These are phyloP conservation scores for Epizoanthus scotinus DNA, from an alignment of 92 coral and sea anemone species.

Conservation along the genomic window DNA sequence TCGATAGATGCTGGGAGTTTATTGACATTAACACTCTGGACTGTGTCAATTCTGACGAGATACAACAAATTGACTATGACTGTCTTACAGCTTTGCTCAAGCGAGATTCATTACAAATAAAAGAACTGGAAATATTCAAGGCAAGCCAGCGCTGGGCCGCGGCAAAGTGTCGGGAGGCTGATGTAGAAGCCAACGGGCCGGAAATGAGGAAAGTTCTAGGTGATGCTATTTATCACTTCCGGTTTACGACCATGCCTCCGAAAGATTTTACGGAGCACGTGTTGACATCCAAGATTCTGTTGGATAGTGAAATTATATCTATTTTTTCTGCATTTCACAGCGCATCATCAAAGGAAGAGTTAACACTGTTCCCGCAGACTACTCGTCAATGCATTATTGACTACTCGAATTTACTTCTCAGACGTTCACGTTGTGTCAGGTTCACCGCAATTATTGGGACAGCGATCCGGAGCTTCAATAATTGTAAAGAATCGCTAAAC, in stretches of 20 bases:
- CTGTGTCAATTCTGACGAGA: conserved; percentile 26
- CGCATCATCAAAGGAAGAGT: background rate
- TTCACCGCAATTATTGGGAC: background rate
- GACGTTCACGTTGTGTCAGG: background rate
- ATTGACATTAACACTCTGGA: conserved; percentile 39
- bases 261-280: conserved; percentile 4
- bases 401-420: background rate
- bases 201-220: conserved; percentile 48
- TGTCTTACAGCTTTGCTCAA: conserved; percentile 23
- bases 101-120: conserved; percentile 41
- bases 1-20: conserved; percentile 45
- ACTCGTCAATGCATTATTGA: background rate
- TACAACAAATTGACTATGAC: conserved; percentile 19
- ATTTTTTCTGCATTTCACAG: background rate
- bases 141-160: conserved; percentile 49
- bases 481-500: background rate
- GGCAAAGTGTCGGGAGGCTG: conserved; percentile 17
- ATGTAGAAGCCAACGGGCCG: background rate
- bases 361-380: background rate
- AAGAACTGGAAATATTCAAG: conserved; percentile 41
- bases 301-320: background rate
- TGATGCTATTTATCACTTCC: conserved; percentile 39
- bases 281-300: background rate
- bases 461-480: background rate
- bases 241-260: conserved; percentile 38